Base-by-base conservation (phyloP, 2,797 vertebrate species). In the Dromococcyx pavoninus region DNA sequence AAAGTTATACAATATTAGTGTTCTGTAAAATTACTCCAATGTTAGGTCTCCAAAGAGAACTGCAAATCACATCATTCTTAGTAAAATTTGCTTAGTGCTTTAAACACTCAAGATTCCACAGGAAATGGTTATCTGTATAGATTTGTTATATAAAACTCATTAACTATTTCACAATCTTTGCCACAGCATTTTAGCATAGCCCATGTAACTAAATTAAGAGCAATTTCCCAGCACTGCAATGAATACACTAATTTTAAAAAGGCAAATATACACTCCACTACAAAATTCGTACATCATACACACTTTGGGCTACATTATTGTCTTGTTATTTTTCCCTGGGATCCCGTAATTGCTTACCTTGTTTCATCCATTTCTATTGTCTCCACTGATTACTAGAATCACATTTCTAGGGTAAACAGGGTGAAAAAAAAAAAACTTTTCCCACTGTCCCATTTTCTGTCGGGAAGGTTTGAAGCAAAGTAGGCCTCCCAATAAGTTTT, bases 401-500 rank as follows among this genome's bases (percentile, higher is more conserved):
- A 80, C 44, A 88, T 89, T 95, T 91, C 89, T 32, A 94, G 50
- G 74, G 85, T 95, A 96, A 97, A 97, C 65, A 86, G 94, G 93
- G 92, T 88, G 89, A 81, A 86, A 86, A 87, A 88, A 27, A 0
- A 0, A 3, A 13, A 0, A 0, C 3, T 13, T 79, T 93, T 65
- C 79, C 70, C 54, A 85, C 39, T 92, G 86, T 62, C 89, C 89
- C 81, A 15, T 80, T 96, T 91, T 94, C 93, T 87, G 69, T 92
- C 92, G 91, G 91, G 50, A 76, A 89, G 88, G 87, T 89, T 95
- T 94, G 94, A 95, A 92, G 92, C 79, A 95, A 95, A 91, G 76
- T 69, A 95, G 96, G 93, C 88, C 96, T 97, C 95, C 92, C 96
- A 96, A 94, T 97, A 97, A 97, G 92, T 96, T 97, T 97, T 87